phyloP scores from a whole-genome alignment of 2,797 vertebrate genomes.

The Premnoplex brunnescens region DNA sequence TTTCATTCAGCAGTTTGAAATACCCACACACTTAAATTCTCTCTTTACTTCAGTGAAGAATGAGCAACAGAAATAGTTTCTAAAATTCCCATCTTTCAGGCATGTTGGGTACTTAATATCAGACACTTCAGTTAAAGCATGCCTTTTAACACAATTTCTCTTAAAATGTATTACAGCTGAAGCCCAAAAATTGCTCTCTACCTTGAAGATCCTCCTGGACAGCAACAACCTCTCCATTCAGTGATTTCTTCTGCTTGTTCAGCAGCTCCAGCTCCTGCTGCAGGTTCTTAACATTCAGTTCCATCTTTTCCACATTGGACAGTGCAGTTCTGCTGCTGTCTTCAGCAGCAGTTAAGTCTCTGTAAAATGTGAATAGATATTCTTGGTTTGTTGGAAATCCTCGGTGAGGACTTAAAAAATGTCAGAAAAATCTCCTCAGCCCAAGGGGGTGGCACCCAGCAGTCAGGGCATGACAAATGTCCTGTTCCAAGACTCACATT shows the following conservation, averaged over 20 bases:
- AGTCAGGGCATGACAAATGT: neutral
- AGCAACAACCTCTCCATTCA: conserved; percentile 49
- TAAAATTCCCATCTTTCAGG: neutral
- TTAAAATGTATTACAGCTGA: neutral
- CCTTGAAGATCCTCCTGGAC: conserved; percentile 75
- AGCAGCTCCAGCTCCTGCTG: conserved; percentile 74
- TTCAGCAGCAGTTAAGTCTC: conserved; percentile 74
- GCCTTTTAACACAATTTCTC: neutral
- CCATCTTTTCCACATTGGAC: conserved; percentile 64
- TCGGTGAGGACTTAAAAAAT: neutral
- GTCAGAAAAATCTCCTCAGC: neutral
- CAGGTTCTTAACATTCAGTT: conserved; percentile 65
- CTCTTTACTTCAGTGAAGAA: neutral
- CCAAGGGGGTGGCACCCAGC: neutral
- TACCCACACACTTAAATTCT: neutral
- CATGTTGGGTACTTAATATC: neutral
- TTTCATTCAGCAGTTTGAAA: neutral
- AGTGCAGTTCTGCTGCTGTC: conserved; percentile 57
- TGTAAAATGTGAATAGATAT: conserved; percentile 1
- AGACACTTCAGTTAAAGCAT: neutral
- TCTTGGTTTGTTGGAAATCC: neutral
- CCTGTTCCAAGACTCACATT: neutral
- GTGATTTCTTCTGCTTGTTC: conserved; percentile 59
- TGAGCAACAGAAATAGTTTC: neutral
- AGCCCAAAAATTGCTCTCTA: neutral